Percentiles rank a stretch among this genome's conserved stretches.
These are phyloP conservation scores for Chloroceryle aenea DNA, from an alignment of 2,113 vertebrate genomes.

Conservation along the genomic window DNA sequence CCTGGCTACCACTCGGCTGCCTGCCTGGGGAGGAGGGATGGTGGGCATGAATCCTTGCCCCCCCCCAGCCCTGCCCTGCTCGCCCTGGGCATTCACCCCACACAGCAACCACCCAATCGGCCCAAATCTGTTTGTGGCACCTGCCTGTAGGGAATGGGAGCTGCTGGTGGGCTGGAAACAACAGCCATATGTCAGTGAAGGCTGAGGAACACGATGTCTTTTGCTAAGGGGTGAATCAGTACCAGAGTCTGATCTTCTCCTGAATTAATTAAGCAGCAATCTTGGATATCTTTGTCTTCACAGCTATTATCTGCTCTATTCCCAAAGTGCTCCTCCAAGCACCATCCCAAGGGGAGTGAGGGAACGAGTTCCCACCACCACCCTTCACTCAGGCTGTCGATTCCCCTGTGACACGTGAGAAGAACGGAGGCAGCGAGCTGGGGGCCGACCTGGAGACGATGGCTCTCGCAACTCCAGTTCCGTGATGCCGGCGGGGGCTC, in stretches of 20 bases:
- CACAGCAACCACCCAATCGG: background rate
- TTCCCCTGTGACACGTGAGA: background rate
- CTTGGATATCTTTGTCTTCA: constrained; percentile 16
- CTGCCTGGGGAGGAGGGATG: background rate
- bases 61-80: background rate
- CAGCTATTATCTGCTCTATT: constrained; percentile 42
- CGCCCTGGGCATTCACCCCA: background rate
- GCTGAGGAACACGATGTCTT: constrained; percentile 54
- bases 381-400: fast-evolving
- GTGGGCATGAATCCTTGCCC: fast-evolving
- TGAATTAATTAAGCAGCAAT: constrained; percentile 61
- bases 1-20: background rate
- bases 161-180: constrained; percentile 58
- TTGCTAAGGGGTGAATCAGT: constrained; percentile 51
- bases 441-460: background rate
- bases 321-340: background rate
- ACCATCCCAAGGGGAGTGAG: background rate
- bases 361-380: background rate
- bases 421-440: background rate
- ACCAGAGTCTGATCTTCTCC: constrained; percentile 5
- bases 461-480: background rate
- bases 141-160: background rate
- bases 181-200: constrained; percentile 36
- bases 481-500: fast-evolving
- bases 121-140: background rate